Base-by-base conservation (phyloP, 2,888 invertebrate species). In the Periphyllus acericola region DNA sequence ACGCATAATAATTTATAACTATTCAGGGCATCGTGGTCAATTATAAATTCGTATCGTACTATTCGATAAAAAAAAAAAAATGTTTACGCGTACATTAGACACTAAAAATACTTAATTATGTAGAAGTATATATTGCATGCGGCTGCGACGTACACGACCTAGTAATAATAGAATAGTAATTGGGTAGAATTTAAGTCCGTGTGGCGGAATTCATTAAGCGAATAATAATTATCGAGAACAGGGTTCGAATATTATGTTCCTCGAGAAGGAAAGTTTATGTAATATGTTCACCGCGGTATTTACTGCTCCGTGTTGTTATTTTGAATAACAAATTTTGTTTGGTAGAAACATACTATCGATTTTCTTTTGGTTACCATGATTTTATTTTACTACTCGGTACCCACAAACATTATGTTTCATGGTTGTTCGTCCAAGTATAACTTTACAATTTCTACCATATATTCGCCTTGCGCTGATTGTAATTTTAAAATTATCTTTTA, bases 151-250 rank as follows among this genome's bases (percentile, higher is more conserved):
- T 60, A 66, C 79, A 36, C 81, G 66, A 66, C 80, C 80, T 21
- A 71, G 46, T 81, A 71, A 81, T 71, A 46, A 71, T 81, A 81
- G 68, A 81, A 81, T 21, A 46, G 68, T 81, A 81, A 81, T 68
- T 81, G 40, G n/a, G 29, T 21, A 68, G 46, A 81, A 81, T 71
- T 81, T 17, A 17, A 74, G 72, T 83, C 34, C 74, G 36, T 74
- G 83, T n/a, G 19, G n/a, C 11, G 52, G 83, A 83, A 74, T 83
- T 83, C 74, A 83, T 83, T 83, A 55, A 17, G 55, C 17, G 14
- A 32, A 52, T 14, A 34, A 40, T 46, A 21, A 0, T 40, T 46
- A 46, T 68, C 32, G 81, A 46, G 29, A 83, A 82, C 52, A 55
- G 21, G 32, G 34, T 83, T 83, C 9, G 36, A 74, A n/a, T 55